Base-by-base conservation (phyloP, 2,113 vertebrate species). In the Rhinopithecus roxellana region DNA sequence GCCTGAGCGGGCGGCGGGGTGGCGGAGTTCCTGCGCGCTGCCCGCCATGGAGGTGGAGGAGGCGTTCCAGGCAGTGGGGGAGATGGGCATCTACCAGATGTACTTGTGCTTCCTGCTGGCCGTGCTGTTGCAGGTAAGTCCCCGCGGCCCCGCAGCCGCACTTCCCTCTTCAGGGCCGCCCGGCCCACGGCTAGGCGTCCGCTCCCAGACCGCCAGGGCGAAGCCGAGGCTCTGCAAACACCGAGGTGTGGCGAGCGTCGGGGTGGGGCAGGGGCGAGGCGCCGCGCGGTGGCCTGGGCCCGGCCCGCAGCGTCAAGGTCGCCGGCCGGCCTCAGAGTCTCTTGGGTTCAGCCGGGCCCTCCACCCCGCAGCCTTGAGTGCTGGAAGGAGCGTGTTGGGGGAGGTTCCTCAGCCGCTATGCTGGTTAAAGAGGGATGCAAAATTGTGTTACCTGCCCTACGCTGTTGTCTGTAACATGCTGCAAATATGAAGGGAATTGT, bases 41-140 rank as follows among this genome's bases (percentile, higher is more conserved):
- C 57, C 38, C 48, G 75, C 94, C 89, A 99, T 99, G 99, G 99
- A 99, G 94, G 98, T 99, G 97, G 99, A 99, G 95, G 99, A 98
- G 96, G 99, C 98, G 23, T 99, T 99, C 98, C 96, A 97, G 96
- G 78, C 98, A 67, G 99, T 98, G 93, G 99, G 99, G 55, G 98
- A 98, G 98, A 99, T 99, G 98, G 99, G 99, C 27, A 97, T 98
- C 52, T 99, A 98, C 80, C 99, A 99, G 98, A 96, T 99, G 81
- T 99, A 99, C 79, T 93, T 99, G 69, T 99, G 99, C 97, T 96
- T 99, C 95, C 97, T 99, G 96, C 96, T 99, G 94, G 98, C 98
- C 0, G 98, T 99, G 90, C 95, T 99, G n/a, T 98, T 99, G 83
- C 99, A 99, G 99, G 99, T 99, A 98, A 98, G 99, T 89, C 11